Conservation (phyloP, 2,113 vertebrate species). For the Myrmecobius fasciatus region DNA sequence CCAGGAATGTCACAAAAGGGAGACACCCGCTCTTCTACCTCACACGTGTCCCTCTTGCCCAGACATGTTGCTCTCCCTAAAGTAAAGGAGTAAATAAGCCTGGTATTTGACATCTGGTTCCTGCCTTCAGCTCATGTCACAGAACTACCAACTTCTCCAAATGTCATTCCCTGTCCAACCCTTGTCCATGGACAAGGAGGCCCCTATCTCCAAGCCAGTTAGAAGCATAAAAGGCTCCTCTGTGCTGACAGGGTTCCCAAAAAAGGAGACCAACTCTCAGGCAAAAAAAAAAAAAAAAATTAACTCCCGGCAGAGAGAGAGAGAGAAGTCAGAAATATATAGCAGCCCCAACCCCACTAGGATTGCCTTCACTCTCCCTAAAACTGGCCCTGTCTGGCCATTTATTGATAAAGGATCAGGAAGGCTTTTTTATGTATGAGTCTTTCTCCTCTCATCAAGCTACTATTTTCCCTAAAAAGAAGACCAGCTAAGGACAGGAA, state of each 20-base stretch:
- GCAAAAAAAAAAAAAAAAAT: not conserved
- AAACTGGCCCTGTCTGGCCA: not conserved
- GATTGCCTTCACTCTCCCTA: not conserved
- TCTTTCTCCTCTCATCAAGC: not conserved
- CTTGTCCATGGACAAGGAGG: not conserved
- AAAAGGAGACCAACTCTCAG: not conserved
- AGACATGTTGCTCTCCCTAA: not conserved
- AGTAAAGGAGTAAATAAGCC: not conserved
- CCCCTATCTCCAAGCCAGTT: not conserved
- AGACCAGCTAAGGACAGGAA: not conserved
- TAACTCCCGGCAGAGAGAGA: not conserved
- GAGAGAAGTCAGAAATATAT: not conserved
- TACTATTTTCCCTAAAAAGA: not conserved
- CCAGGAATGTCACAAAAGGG: not conserved
- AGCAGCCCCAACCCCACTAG: not conserved
- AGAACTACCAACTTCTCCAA: not conserved
- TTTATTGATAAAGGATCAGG: not conserved
- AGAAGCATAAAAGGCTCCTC: not conserved
- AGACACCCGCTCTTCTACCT: not conserved
- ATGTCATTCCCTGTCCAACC: not conserved
- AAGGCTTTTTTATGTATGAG: not conserved
- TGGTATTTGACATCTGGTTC: not conserved
- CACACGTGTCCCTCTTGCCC: not conserved
- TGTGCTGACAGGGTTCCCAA: not conserved
- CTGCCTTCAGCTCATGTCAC: not conserved